Base-by-base conservation (phyloP, 2,113 vertebrate genomes). In the Colinus virginianus region DNA sequence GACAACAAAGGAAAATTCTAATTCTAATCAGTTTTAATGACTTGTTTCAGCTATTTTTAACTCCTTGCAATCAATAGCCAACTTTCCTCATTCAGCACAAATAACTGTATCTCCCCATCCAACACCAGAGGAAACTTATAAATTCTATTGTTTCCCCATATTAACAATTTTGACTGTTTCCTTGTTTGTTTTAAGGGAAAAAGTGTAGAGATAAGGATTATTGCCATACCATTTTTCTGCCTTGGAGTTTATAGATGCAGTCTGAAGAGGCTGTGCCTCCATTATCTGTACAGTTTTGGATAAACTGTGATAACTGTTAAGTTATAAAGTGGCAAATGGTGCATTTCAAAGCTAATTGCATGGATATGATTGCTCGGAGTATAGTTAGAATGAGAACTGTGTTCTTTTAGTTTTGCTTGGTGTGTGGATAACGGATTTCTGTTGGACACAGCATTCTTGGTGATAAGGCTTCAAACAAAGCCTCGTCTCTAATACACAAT, bases 11-110 rank as follows among this genome's bases (percentile, higher is more conserved):
- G 40, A 53, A 85, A 85, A 92, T 13, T 90, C 26, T 78, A 90
- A 86, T 67, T 53, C 43, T 75, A 69, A 70, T 79, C 15, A 66
- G 76, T 90, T 70, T 88, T 63, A 82, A 79, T 84, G 19, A 28
- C 64, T 95, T 22, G 32, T 56, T 68, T 92, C 62, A 78, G 43
- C 43, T 91, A 43, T 95, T 93, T 94, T 94, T 95, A 93, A 88
- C 84, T 46, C 84, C 49, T 93, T 83, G 61, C 72, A 89, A 85
- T 79, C 70, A 87, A 61, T 67, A 59, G 34, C 25, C 85, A n/a
- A 6, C 59, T 88, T 62, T 63, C 5, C 12, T 16, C 58, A 45
- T 72, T 85, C 46, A 67, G 38, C 56, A 90, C 77, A 88, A 90
- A 53, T 62, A 3, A 77, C 77, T 78, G 16, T 25, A 75, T 45